phyloP scores from a whole-genome alignment of 2,113 vertebrate species.

The Paralichthys olivaceus region DNA sequence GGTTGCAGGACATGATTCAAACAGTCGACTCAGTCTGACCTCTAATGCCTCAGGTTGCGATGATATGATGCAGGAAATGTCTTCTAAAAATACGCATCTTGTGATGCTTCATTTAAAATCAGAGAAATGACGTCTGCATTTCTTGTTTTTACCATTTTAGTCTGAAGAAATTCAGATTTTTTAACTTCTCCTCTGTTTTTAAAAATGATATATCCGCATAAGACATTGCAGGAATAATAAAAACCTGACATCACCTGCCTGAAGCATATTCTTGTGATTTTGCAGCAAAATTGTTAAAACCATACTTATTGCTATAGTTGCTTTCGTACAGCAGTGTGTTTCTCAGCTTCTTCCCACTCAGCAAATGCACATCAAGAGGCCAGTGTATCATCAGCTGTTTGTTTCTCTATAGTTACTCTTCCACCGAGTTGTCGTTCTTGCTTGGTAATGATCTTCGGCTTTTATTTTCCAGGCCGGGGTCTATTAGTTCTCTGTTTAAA shows the following conservation, averaged over 20 bases:
- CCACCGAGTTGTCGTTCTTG: conserved; percentile 45
- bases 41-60: conserved; percentile 35
- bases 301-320: conserved; percentile 8
- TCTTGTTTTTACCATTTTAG: background rate
- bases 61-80: conserved; percentile 10
- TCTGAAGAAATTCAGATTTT: no score
- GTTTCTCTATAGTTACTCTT: conserved; percentile 42
- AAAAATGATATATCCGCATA: background rate
- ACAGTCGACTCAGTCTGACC: conserved; percentile 25
- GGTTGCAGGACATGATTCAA: conserved; percentile 43
- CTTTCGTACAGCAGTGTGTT: conserved; percentile 8
- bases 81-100: background rate
- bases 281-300: background rate
- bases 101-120: background rate
- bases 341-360: conserved; percentile 28
- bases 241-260: conserved; percentile 35
- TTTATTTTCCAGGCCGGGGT: conserved; percentile 71
- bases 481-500: conserved; percentile 79
- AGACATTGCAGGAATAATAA: background rate
- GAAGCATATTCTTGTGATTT: conserved; percentile 22
- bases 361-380: conserved; percentile 48
- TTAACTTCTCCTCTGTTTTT: background rate
- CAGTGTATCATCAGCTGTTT: conserved; percentile 62
- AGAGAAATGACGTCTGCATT: background rate
- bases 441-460: conserved; percentile 71